These are phyloP conservation scores for Prunella fulvescens DNA, from an alignment of 2,113 vertebrate genomes.

Conservation along the genomic window DNA sequence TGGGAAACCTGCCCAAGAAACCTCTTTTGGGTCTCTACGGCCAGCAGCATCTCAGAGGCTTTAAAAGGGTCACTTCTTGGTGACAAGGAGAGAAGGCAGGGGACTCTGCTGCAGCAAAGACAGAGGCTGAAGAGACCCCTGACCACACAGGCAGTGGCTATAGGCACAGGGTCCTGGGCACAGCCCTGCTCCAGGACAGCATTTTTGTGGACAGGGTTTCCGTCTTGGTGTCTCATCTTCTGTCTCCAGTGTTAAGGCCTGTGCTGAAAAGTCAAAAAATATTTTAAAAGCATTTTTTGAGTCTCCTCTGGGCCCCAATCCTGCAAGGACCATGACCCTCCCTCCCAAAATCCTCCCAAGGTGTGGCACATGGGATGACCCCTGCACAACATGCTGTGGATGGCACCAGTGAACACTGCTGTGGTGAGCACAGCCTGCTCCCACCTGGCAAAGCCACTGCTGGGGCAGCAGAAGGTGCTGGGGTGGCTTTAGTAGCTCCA, in stretches of 20 bases:
- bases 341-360: neutral
- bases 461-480: neutral
- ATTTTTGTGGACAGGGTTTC: fast-evolving
- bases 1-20: neutral
- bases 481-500: neutral
- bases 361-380: neutral
- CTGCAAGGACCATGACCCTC: neutral
- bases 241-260: neutral
- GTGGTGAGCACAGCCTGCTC: fast-evolving
- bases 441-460: neutral
- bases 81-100: neutral
- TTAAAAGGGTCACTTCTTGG: neutral
- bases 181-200: fast-evolving
- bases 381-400: fast-evolving
- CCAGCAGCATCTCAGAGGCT: neutral
- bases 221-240: neutral
- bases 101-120: neutral
- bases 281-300: fast-evolving
- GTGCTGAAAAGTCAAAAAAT: neutral
- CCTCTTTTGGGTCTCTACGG: neutral
- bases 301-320: neutral
- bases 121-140: neutral
- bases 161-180: neutral
- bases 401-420: fast-evolving
- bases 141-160: neutral